Percentiles rank a stretch among this genome's conserved stretches.
Evolutionary conservation across 1,140 invertebrate genomes (phyloP).

Genomic region (Hypsibius dujardini): DNA sequence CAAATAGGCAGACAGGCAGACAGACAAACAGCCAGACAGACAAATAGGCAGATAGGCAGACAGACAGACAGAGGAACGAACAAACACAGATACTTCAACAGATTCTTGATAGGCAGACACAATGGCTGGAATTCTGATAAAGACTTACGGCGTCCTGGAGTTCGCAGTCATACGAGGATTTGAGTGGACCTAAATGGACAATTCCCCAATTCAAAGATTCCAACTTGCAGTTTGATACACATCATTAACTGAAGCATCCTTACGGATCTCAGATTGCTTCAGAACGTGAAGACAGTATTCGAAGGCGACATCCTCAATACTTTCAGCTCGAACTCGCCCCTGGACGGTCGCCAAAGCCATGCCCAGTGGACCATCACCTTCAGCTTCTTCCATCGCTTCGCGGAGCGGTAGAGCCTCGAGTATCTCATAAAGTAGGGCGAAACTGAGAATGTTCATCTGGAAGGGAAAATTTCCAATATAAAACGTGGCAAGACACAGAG

Average conservation of each 20-base stretch:
- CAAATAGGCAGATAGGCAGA: no score
- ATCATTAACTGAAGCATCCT: background rate
- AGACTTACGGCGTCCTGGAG: conserved; percentile 7
- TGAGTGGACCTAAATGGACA: conserved; percentile 2
- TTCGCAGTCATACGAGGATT: conserved; percentile 11
- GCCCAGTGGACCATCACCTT: background rate
- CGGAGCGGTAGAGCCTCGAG: background rate
- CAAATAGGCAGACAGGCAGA: no score
- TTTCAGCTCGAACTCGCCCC: background rate
- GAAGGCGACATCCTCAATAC: background rate
- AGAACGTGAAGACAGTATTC: background rate
- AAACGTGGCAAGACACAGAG: no score
- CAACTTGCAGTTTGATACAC: no score
- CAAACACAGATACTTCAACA: no score
- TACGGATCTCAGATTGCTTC: conserved; percentile 9
- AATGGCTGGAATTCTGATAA: background rate
- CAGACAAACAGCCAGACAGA: no score
- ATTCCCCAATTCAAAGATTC: no score
- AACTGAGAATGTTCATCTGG: background rate
- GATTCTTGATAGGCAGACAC: no score
- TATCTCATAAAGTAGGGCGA: background rate
- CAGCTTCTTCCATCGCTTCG: background rate
- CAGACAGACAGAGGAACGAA: no score
- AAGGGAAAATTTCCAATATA: no score
- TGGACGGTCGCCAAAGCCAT: conserved; percentile 2